A percentile compares a stretch with the other conserved stretches of the same genome.
Conservation (phyloP, 2,113 vertebrate genomes). For the Tichodroma muraria region DNA sequence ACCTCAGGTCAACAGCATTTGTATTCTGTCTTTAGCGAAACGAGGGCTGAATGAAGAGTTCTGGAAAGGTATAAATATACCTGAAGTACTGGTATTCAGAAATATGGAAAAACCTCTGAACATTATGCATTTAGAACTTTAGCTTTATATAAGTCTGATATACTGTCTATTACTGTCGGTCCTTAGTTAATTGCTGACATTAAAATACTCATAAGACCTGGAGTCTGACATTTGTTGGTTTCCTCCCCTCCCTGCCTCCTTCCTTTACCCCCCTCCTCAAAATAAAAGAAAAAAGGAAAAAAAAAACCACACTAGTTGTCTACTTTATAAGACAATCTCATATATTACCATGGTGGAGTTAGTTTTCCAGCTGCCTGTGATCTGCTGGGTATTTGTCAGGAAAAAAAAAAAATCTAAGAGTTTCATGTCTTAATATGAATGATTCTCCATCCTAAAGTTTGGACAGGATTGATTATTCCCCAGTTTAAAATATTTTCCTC, state of each 20-base stretch:
- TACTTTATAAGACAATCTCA: neutral
- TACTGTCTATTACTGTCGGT: neutral
- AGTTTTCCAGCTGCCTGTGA: neutral
- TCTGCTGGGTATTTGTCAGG: neutral
- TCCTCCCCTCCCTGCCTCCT: neutral
- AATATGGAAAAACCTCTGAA: neutral
- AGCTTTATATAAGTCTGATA: neutral
- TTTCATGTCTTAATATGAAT: neutral
- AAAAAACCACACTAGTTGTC: neutral
- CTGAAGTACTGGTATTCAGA: neutral
- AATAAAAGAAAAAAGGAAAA: neutral
- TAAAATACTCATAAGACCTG: neutral
- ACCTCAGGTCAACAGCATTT: neutral
- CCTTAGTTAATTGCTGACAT: neutral
- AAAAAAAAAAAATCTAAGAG: neutral
- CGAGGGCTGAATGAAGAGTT: neutral
- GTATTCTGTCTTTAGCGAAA: neutral
- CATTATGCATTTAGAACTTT: neutral
- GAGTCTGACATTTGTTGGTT: neutral
- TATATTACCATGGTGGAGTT: neutral
- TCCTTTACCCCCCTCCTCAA: neutral
- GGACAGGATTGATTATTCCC: neutral
- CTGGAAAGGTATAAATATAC: neutral
- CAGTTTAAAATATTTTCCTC: neutral
- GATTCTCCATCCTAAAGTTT: conserved; percentile 1